These are phyloP conservation scores for Sminthurinus signatus DNA, from an alignment of 1,140 invertebrate species.

Conservation along the genomic window DNA sequence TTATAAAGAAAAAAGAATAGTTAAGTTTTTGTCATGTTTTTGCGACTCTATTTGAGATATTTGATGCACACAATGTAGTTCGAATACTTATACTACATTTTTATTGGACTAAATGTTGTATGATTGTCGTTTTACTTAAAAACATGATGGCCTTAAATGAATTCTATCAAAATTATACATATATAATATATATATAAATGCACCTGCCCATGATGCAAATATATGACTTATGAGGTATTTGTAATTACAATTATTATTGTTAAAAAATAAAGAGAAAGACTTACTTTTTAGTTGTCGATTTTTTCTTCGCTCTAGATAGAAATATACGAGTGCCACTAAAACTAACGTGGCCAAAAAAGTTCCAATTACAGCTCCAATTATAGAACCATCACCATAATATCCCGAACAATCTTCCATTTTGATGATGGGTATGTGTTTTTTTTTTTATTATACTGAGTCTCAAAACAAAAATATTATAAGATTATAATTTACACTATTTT, in stretches of 20 bases:
- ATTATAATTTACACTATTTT: no score
- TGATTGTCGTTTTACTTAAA: not conserved
- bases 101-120: not conserved
- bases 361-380: slow-evolving; percentile 53
- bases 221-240: not conserved
- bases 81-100: not conserved
- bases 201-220: not conserved
- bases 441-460: no score
- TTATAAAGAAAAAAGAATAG: not conserved
- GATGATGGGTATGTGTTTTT: no score
- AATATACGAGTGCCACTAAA: slow-evolving; percentile 46
- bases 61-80: no score
- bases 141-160: not conserved
- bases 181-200: not conserved
- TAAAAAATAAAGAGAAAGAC: slow-evolving; percentile 12
- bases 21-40: no score
- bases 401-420: slow-evolving; percentile 4
- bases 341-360: slow-evolving; percentile 51
- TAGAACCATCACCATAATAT: slow-evolving; percentile 47
- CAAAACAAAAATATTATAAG: no score
- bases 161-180: not conserved
- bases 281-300: slow-evolving; percentile 31
- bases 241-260: not conserved
- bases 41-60: no score
- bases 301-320: slow-evolving; percentile 46